A percentile compares a stretch with the other conserved stretches of the same genome.
Conservation (phyloP, 2,888 invertebrate genomes). For the Rhaphigaster nebulosa region DNA sequence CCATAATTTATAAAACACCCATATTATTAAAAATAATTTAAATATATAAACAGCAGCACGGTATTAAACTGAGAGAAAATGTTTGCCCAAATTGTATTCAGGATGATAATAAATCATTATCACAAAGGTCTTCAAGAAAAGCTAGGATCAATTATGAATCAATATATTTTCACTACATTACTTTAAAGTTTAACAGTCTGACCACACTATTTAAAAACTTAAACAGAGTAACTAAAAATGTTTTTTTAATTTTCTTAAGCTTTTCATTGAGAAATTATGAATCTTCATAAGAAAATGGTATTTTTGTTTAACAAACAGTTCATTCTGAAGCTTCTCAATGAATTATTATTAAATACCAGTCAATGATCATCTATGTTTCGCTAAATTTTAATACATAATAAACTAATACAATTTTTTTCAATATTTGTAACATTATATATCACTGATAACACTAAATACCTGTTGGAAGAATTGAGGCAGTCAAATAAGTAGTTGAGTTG, state of each 20-base stretch:
- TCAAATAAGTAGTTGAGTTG: conserved; percentile 76
- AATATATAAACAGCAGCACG: neutral
- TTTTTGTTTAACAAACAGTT: neutral
- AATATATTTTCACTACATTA: neutral
- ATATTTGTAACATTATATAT: neutral
- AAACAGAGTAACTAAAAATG: neutral
- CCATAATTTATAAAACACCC: no score
- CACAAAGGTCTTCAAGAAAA: neutral
- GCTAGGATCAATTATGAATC: neutral
- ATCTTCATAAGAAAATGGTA: neutral
- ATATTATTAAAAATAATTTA: neutral
- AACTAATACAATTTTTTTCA: neutral
- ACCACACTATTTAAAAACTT: neutral
- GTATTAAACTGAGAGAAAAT: neutral
- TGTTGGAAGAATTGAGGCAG: conserved; percentile 74
- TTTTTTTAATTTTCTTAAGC: neutral
- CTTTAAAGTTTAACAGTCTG: neutral
- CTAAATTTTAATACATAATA: neutral
- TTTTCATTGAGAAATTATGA: no score
- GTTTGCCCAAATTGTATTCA: neutral
- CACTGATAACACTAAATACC: conserved; percentile 5
- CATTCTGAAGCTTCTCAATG: neutral
- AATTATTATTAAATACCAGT: neutral
- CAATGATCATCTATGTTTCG: neutral
- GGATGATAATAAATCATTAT: neutral